Evolutionary conservation across 2,888 invertebrate genomes (phyloP).

Genomic region (Leptinotarsa juncta): DNA sequence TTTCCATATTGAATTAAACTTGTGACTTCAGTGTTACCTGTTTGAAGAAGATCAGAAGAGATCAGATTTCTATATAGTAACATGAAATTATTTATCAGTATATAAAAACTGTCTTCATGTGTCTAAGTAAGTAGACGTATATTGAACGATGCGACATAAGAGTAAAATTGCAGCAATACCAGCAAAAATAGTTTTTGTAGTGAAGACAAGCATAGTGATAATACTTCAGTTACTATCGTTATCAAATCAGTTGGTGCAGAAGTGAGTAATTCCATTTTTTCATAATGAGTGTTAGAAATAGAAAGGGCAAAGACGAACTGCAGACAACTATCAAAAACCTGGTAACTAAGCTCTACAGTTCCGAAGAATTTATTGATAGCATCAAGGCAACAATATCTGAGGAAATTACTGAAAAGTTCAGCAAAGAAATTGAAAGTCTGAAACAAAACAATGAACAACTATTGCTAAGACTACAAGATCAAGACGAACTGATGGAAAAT

Average conservation of each 20-base stretch:
- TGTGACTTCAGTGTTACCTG: too few species aligned
- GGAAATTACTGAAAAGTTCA: constrained; percentile 6
- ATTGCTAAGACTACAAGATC: not conserved
- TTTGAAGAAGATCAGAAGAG: too few species aligned
- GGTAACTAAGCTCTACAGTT: not conserved
- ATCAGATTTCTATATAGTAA: too few species aligned
- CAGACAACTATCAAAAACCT: not conserved
- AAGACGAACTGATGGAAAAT: not conserved
- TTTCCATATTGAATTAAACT: too few species aligned
- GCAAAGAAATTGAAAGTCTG: not conserved
- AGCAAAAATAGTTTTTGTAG: constrained; percentile 7
- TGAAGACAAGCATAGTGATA: not conserved
- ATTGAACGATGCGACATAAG: not conserved
- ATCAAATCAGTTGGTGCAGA: not conserved
- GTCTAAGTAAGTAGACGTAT: not conserved
- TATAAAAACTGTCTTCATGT: not conserved
- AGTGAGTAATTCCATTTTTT: constrained; percentile 7
- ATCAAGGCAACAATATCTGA: not conserved
- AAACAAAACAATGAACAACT: not conserved
- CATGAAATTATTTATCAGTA: too few species aligned
- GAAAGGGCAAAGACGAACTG: not conserved
- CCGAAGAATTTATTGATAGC: not conserved
- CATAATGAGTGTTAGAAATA: not conserved
- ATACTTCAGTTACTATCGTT: not conserved
- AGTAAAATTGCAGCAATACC: constrained; percentile 5